A percentile compares a stretch with the other conserved stretches of the same genome.
These are phyloP conservation scores for Lasioglossum baleicum DNA, from an alignment of 1,140 invertebrate species.

Conservation along the genomic window DNA sequence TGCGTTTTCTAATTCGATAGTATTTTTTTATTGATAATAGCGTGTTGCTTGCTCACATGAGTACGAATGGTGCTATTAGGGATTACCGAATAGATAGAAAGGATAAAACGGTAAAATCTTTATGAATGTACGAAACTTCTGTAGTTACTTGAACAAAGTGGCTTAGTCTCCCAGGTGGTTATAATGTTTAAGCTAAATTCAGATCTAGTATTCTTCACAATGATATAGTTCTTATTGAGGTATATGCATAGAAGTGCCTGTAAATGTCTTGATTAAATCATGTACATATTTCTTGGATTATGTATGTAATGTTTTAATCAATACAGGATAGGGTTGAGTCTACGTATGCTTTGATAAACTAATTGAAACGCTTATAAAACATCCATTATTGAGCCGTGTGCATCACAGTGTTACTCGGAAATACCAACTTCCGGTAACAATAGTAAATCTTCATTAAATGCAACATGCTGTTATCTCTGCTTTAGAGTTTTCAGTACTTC, in stretches of 20 bases:
- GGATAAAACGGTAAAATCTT: constrained; percentile 3
- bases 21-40: constrained; percentile 60
- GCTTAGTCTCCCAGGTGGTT: constrained; percentile 4
- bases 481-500: constrained; percentile 62
- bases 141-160: not conserved
- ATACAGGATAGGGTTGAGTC: not conserved
- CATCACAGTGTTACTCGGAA: not conserved
- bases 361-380: not conserved
- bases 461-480: constrained; percentile 69
- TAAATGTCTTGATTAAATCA: not conserved
- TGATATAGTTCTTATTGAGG: not conserved
- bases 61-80: constrained; percentile 17
- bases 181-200: not conserved
- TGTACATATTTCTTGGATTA: not conserved
- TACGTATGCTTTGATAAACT: constrained; percentile 8
- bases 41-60: constrained; percentile 62
- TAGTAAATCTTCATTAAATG: constrained; percentile 37
- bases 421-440: not conserved
- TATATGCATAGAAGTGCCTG: constrained; percentile 1
- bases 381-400: not conserved
- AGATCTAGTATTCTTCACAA: not conserved
- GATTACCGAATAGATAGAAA: not conserved
- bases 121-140: constrained; percentile 7
- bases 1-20: constrained; percentile 61
- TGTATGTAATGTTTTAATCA: not conserved